Evolutionary conservation across 2,797 vertebrate species (phyloP).

Genomic region (Poeciliopsis paucimaculata): DNA sequence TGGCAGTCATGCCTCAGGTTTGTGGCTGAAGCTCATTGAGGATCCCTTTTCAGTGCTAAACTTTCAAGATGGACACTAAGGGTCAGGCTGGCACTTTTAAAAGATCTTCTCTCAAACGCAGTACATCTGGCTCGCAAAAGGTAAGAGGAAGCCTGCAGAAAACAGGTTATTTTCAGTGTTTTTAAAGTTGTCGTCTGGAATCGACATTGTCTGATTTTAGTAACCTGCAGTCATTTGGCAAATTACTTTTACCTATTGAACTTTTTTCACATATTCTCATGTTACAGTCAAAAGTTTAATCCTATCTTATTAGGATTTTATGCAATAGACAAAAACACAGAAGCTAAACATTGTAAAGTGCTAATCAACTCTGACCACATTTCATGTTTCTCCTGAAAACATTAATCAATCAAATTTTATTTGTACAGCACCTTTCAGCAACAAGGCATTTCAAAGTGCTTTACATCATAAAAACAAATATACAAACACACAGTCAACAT

Average conservation of each 20-base stretch:
- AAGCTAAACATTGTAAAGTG: not conserved
- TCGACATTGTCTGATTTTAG: not conserved
- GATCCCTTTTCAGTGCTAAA: slow-evolving; percentile 34
- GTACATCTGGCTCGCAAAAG: slow-evolving; percentile 92
- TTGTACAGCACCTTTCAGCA: too few species aligned
- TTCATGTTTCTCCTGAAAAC: not conserved
- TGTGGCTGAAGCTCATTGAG: slow-evolving; percentile 22
- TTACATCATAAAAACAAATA: too few species aligned
- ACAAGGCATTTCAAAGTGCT: too few species aligned
- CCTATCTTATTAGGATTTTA: not conserved
- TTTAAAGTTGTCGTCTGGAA: not conserved
- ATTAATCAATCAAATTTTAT: not conserved
- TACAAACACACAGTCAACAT: too few species aligned
- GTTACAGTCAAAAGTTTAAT: not conserved
- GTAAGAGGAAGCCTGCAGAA: slow-evolving; percentile 79
- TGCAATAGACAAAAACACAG: not conserved
- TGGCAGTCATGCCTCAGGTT: slow-evolving; percentile 25
- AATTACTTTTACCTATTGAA: not conserved
- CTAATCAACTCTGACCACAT: not conserved
- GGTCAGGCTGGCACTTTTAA: slow-evolving; percentile 85
- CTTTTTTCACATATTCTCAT: not conserved
- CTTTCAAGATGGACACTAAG: slow-evolving; percentile 77
- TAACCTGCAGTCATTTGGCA: not conserved
- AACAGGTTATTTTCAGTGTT: slow-evolving; percentile 26
- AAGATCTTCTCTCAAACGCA: slow-evolving; percentile 90